Evolutionary conservation across 2,113 vertebrate genomes (phyloP).

Genomic region (Macrotis lagotis): DNA sequence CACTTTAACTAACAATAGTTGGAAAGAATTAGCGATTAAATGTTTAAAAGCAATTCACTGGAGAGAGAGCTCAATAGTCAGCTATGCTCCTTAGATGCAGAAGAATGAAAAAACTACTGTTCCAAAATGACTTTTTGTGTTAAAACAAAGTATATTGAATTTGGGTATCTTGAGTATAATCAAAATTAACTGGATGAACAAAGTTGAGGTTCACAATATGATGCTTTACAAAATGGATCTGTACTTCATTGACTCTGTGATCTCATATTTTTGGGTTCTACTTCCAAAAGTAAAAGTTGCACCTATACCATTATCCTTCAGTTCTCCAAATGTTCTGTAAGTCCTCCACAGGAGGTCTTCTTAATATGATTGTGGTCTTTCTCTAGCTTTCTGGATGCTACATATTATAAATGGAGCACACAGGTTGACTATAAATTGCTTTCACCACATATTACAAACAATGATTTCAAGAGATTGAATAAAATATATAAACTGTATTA

Average conservation of each 20-base stretch:
- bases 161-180: conserved; percentile 53
- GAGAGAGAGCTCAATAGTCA: conserved; percentile 19
- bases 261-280: not conserved
- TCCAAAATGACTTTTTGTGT: conserved; percentile 46
- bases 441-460: conserved; percentile 20
- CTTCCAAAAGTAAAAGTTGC: not conserved
- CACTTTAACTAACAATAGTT: conserved; percentile 45
- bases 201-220: conserved; percentile 42
- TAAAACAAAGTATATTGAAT: conserved; percentile 47
- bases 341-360: not conserved
- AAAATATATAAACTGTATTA: not conserved
- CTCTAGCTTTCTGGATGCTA: not conserved
- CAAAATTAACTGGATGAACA: conserved; percentile 60
- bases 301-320: not conserved
- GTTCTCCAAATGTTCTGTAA: not conserved
- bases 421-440: not conserved
- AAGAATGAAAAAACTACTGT: conserved; percentile 45
- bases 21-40: conserved; percentile 37
- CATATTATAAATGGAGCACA: not conserved
- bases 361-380: not conserved
- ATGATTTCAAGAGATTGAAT: conserved; percentile 46
- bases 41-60: conserved; percentile 26
- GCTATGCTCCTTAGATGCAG: not conserved
- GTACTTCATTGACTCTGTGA: not conserved
- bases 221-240: conserved; percentile 56